phyloP scores from a whole-genome alignment of 2,113 vertebrate genomes.

The Vulpes lagopus region DNA sequence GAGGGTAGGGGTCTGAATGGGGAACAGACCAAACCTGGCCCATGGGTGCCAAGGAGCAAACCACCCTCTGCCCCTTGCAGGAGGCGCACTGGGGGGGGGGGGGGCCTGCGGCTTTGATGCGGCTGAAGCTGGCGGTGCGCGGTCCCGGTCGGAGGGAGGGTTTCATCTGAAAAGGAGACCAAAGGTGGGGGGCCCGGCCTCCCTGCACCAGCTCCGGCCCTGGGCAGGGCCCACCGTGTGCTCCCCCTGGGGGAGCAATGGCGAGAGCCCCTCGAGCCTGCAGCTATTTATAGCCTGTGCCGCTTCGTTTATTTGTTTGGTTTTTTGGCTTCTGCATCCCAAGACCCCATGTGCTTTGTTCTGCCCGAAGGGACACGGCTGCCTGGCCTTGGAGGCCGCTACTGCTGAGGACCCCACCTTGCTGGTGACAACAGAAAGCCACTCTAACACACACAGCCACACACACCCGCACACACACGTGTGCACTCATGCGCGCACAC shows the following conservation, averaged over 20 bases:
- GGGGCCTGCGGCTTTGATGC: rapidly evolving
- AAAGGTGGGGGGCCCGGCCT: not conserved
- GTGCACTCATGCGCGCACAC: no score
- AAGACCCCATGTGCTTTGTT: not conserved
- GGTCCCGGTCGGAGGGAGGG: not conserved
- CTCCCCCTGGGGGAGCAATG: not conserved
- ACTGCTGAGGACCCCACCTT: not conserved
- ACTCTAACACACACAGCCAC: not conserved
- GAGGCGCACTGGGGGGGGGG: no score
- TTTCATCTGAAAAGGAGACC: not conserved
- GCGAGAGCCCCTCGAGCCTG: not conserved
- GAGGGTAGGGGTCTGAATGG: not conserved
- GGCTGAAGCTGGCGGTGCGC: rapidly evolving
- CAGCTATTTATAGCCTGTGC: not conserved
- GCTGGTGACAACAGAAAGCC: not conserved
- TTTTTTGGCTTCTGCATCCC: conserved; percentile 56
- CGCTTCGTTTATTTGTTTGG: conserved; percentile 63
- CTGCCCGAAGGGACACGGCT: not conserved
- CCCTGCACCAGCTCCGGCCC: not conserved
- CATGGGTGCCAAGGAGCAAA: not conserved
- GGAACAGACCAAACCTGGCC: no score
- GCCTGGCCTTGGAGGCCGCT: not conserved
- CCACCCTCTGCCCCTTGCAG: no score
- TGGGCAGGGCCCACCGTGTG: not conserved
- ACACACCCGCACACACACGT: rapidly evolving